Evolutionary conservation across 2,888 invertebrate genomes (phyloP).

Genomic region (Tuta absoluta): DNA sequence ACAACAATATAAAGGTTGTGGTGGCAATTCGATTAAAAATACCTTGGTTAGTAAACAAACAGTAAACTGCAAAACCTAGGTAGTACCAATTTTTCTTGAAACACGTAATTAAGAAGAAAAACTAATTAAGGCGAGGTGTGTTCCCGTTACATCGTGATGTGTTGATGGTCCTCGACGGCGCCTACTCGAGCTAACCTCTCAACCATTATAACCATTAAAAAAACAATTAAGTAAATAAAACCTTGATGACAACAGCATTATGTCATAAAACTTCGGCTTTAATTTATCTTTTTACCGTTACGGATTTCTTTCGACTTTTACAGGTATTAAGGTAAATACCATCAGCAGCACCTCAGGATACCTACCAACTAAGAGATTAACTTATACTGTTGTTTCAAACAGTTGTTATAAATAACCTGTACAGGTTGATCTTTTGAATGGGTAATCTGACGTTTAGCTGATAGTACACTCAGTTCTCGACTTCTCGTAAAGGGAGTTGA

Average conservation of each 20-base stretch:
- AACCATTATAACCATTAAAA: slow-evolving; percentile 50
- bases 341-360: too few relatives aligned
- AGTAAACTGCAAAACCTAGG: too few relatives aligned
- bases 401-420: too few relatives aligned
- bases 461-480: not conserved
- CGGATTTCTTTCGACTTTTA: slow-evolving; percentile 31
- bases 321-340: slow-evolving; percentile 21
- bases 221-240: too few relatives aligned
- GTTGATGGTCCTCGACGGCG: slow-evolving; percentile 9
- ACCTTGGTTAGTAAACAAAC: too few relatives aligned
- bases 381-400: too few relatives aligned
- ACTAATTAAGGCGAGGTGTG: not conserved
- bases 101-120: not conserved
- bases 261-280: slow-evolving; percentile 32
- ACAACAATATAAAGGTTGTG: too few relatives aligned
- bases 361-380: too few relatives aligned
- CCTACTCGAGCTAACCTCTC: slow-evolving; percentile 1
- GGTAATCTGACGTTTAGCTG: too few relatives aligned
- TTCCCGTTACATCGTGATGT: slow-evolving; percentile 10
- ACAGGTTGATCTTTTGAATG: too few relatives aligned
- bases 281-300: slow-evolving; percentile 34
- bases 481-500: slow-evolving; percentile 18
- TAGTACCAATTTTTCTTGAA: not conserved
- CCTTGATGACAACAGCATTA: slow-evolving; percentile 30
- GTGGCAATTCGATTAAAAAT: too few relatives aligned